Percentiles rank a stretch among this genome's conserved stretches.
phyloP scores from a whole-genome alignment of 2,113 vertebrate species.

The Hippopotamus amphibius region DNA sequence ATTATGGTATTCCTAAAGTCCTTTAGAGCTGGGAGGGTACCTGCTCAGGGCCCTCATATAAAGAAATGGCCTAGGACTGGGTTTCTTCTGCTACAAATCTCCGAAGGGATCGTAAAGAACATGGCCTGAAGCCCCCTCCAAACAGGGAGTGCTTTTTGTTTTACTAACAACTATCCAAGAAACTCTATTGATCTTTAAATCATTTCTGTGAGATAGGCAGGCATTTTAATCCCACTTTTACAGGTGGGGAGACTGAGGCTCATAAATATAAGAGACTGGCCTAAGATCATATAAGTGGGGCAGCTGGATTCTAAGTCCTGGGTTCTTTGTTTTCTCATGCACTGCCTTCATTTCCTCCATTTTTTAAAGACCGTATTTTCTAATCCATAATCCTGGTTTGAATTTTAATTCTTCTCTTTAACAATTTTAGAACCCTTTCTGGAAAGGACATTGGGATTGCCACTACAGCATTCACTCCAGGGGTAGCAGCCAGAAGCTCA shows the following conservation, averaged over 20 bases:
- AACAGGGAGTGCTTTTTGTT: neutral
- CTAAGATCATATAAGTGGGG: neutral
- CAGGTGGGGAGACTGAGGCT: neutral
- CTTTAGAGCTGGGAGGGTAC: neutral
- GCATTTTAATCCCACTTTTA: neutral
- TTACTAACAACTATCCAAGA: neutral
- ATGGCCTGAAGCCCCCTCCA: neutral
- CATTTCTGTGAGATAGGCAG: neutral
- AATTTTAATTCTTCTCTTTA: neutral
- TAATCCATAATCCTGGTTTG: neutral
- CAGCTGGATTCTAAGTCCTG: neutral
- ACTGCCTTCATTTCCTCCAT: neutral
- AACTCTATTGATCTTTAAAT: conserved; percentile 14
- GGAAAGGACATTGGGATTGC: neutral
- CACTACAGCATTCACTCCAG: neutral
- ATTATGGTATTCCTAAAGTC: neutral
- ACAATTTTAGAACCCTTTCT: neutral
- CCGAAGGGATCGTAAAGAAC: neutral
- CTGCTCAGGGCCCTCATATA: neutral
- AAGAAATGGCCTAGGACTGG: neutral
- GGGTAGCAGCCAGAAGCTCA: neutral
- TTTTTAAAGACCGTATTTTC: neutral
- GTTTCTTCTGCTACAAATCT: neutral
- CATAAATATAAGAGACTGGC: neutral
- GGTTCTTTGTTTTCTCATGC: neutral